A percentile compares a stretch with the other conserved stretches of the same genome.
Evolutionary conservation across 2,797 vertebrate genomes (phyloP).

Genomic region (Oreortyx pictus): DNA sequence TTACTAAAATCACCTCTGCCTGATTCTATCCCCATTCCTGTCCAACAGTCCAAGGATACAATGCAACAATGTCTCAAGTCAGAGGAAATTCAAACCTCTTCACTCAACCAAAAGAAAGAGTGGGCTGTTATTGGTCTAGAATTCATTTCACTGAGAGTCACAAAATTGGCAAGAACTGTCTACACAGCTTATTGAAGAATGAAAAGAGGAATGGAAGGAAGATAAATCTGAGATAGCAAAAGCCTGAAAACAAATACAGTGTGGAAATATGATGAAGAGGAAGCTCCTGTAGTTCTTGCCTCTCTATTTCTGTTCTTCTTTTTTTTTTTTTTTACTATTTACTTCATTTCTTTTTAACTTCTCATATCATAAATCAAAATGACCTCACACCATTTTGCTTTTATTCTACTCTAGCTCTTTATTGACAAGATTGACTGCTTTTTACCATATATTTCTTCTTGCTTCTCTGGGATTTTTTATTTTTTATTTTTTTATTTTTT

Average conservation of each 20-base stretch:
- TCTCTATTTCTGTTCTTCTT: background rate
- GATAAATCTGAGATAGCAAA: background rate
- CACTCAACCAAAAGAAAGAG: background rate
- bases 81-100: background rate
- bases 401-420: background rate
- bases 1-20: background rate
- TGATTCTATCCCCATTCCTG: background rate
- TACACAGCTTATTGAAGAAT: constrained; percentile 35
- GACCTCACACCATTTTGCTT: background rate
- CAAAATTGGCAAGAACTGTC: constrained; percentile 13
- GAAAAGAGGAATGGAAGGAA: constrained; percentile 16
- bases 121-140: background rate
- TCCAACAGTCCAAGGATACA: background rate
- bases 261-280: constrained; percentile 8
- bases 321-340: background rate
- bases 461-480: no score
- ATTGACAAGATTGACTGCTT: background rate
- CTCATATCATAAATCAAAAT: constrained; percentile 31
- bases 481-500: background rate
- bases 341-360: background rate
- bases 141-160: background rate
- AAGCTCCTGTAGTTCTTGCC: background rate
- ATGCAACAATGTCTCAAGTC: background rate
- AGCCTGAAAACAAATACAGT: constrained; percentile 24
- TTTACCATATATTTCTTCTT: background rate